Percentiles rank a stretch among this genome's conserved stretches.
phyloP scores from a whole-genome alignment of 2,113 vertebrate species.

The Plecturocebus donacophilus region DNA sequence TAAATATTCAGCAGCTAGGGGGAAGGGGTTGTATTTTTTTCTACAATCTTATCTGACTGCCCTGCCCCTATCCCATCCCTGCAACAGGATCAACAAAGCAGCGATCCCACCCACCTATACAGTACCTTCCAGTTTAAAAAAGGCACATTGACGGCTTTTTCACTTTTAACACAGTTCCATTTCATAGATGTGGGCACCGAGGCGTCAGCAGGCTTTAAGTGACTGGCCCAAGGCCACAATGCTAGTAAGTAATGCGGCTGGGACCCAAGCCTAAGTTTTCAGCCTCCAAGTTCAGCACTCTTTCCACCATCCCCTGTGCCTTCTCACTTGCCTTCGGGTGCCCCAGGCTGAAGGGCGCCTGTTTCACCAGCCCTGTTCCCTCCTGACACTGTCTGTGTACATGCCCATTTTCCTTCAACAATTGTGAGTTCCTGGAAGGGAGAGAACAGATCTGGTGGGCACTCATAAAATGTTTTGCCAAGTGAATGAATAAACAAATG shows the following conservation, averaged over 20 bases:
- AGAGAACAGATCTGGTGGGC: not conserved
- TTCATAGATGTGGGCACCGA: constrained; percentile 14
- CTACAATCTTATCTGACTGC: not conserved
- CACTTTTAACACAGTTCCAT: not conserved
- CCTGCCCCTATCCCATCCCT: not conserved
- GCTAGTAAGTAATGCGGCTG: not conserved
- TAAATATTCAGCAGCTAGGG: not conserved
- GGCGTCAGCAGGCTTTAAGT: constrained; percentile 8
- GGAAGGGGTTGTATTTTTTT: not conserved
- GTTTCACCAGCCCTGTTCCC: not conserved
- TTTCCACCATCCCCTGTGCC: not conserved
- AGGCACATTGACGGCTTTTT: not conserved
- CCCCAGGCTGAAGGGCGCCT: not conserved
- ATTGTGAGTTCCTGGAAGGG: not conserved
- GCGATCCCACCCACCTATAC: not conserved
- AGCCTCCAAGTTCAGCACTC: not conserved
- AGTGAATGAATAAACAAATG: not conserved
- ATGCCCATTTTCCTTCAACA: not conserved
- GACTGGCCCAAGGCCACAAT: not conserved
- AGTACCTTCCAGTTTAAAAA: not conserved
- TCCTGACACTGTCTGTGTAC: not conserved
- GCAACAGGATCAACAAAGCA: not conserved
- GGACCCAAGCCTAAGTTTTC: not conserved
- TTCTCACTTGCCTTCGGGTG: not conserved
- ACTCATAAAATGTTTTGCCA: not conserved